These are phyloP conservation scores for Serripes groenlandicus DNA, from an alignment of 2,888 invertebrate species.

Conservation along the genomic window DNA sequence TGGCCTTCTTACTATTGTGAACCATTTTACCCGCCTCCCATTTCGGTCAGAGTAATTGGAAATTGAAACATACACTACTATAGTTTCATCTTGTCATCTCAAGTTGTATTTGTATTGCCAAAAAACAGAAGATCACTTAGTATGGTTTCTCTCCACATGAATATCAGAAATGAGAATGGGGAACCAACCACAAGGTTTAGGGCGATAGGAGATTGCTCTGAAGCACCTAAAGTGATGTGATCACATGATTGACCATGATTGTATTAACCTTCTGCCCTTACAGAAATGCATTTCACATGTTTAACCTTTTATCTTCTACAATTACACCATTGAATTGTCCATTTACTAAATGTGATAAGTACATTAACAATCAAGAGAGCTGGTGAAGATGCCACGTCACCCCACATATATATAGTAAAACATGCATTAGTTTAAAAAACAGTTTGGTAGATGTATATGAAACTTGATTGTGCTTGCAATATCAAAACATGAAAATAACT, in stretches of 20 bases:
- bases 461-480: too few species aligned
- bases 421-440: too few species aligned
- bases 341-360: too few species aligned
- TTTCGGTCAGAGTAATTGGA: constrained; percentile 39
- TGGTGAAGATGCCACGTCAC: too few species aligned
- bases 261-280: background rate
- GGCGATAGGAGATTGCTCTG: constrained; percentile 14
- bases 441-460: too few species aligned
- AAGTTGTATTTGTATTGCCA: constrained; percentile 11
- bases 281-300: too few species aligned
- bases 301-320: too few species aligned
- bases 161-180: background rate
- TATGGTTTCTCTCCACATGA: constrained; percentile 16
- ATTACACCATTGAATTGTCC: too few species aligned
- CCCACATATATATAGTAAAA: too few species aligned
- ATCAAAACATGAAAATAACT: too few species aligned
- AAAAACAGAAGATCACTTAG: constrained; percentile 5
- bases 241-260: background rate
- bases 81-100: constrained; percentile 29
- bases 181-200: constrained; percentile 19
- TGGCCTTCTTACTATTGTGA: constrained; percentile 9
- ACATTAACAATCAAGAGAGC: too few species aligned
- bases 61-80: constrained; percentile 45
- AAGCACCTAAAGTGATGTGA: constrained; percentile 19
- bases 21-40: background rate